These are phyloP conservation scores for Ormyrus thymus DNA, from an alignment of 2,888 invertebrate species.

Conservation along the genomic window DNA sequence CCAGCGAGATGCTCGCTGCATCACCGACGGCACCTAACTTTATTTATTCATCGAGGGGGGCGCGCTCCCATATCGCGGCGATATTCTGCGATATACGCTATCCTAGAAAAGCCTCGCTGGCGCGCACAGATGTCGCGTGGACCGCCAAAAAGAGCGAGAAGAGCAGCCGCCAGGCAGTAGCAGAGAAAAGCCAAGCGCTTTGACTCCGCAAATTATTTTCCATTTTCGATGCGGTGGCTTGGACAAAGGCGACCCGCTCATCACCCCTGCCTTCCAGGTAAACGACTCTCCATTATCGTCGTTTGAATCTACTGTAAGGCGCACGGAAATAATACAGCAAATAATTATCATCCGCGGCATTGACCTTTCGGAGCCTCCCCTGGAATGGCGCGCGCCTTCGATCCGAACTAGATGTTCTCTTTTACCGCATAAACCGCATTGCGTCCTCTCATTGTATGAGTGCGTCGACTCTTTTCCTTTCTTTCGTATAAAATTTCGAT, in stretches of 20 bases:
- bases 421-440: not conserved
- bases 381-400: slow-evolving; percentile 43
- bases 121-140: slow-evolving; percentile 47
- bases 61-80: not conserved
- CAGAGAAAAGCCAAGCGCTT: not conserved
- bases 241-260: not conserved
- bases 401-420: not conserved
- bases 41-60: not conserved
- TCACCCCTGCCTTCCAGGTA: slow-evolving; percentile 20
- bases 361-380: slow-evolving; percentile 36
- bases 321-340: not conserved
- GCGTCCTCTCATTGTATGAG: not conserved
- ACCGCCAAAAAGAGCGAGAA: slow-evolving; percentile 34
- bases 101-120: slow-evolving; percentile 25
- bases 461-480: not conserved
- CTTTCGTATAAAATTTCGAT: not conserved
- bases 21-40: slow-evolving; percentile 41
- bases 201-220: not conserved
- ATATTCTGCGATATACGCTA: slow-evolving; percentile 20
- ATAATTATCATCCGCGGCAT: slow-evolving; percentile 30
- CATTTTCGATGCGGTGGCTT: slow-evolving; percentile 34
- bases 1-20: slow-evolving; percentile 13
- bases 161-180: not conserved
- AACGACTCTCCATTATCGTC: not conserved
- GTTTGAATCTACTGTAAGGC: not conserved